Conservation (phyloP, 2,888 invertebrate species). For the Drosophila meridionalis region DNA sequence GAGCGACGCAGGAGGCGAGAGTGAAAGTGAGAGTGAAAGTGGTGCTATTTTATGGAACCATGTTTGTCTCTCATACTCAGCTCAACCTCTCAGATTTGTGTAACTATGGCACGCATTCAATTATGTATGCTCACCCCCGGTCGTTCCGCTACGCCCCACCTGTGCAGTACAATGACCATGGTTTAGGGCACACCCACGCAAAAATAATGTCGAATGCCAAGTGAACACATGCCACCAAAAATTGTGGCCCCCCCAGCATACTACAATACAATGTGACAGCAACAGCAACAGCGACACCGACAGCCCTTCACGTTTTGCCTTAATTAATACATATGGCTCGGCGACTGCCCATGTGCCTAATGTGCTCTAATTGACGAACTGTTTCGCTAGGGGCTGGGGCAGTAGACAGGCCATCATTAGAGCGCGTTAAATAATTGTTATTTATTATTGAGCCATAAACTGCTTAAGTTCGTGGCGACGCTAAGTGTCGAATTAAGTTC, state of each 20-base stretch:
- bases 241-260: background rate
- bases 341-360: constrained; percentile 42
- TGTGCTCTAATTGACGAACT: constrained; percentile 61
- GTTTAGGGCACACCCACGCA: background rate
- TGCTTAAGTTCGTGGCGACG: constrained; percentile 36
- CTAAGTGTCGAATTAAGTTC: constrained; percentile 36
- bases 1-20: background rate
- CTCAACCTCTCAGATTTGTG: constrained; percentile 56
- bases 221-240: background rate
- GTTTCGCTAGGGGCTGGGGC: constrained; percentile 16
- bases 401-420: constrained; percentile 34
- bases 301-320: constrained; percentile 40
- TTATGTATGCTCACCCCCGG: constrained; percentile 52
- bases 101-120: constrained; percentile 66
- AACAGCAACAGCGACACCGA: constrained; percentile 1
- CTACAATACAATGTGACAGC: constrained; percentile 27
- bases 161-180: constrained; percentile 10
- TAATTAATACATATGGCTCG: constrained; percentile 67
- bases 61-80: constrained; percentile 44
- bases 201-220: constrained; percentile 14
- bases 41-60: constrained; percentile 38
- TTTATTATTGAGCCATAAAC: constrained; percentile 61
- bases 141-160: constrained; percentile 11
- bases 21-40: constrained; percentile 8
- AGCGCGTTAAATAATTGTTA: constrained; percentile 62